Percentiles rank a stretch among this genome's conserved stretches.
Conservation (phyloP, 1,140 invertebrate genomes). For the Gonioctena quinquepunctata region DNA sequence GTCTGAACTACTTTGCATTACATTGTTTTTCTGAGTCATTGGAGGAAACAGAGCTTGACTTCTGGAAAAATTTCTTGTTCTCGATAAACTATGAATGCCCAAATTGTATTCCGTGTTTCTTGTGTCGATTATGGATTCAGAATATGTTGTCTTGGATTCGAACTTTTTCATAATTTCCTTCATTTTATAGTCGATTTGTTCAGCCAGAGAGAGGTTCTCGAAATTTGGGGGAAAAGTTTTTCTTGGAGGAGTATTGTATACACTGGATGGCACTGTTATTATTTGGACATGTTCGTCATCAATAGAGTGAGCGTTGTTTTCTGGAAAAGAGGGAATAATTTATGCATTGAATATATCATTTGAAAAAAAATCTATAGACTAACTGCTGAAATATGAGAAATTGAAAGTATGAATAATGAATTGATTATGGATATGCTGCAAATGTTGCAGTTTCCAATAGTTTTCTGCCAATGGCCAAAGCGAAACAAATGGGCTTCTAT, state of each 20-base stretch:
- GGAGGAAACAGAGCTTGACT: not conserved
- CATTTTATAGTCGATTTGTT: slow-evolving; percentile 51
- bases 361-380: not conserved
- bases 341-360: slow-evolving; percentile 2
- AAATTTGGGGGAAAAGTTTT: slow-evolving; percentile 31
- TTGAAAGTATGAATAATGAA: too few species aligned
- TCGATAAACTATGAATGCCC: slow-evolving; percentile 17
- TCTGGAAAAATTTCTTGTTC: not conserved
- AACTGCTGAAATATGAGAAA: not conserved
- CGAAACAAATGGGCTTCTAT: too few species aligned
- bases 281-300: slow-evolving; percentile 8
- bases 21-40: slow-evolving; percentile 3
- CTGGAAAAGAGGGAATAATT: too few species aligned
- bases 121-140: slow-evolving; percentile 43
- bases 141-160: slow-evolving; percentile 37
- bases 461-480: too few species aligned
- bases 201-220: slow-evolving; percentile 36
- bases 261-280: slow-evolving; percentile 13
- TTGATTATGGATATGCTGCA: too few species aligned
- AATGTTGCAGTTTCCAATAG: too few species aligned
- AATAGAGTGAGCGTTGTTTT: not conserved
- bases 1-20: too few species aligned
- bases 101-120: slow-evolving; percentile 32
- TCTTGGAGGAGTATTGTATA: slow-evolving; percentile 18
- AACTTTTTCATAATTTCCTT: slow-evolving; percentile 49